Evolutionary conservation across 1,140 invertebrate genomes (phyloP).

Genomic region (Lasioglossum baleicum): DNA sequence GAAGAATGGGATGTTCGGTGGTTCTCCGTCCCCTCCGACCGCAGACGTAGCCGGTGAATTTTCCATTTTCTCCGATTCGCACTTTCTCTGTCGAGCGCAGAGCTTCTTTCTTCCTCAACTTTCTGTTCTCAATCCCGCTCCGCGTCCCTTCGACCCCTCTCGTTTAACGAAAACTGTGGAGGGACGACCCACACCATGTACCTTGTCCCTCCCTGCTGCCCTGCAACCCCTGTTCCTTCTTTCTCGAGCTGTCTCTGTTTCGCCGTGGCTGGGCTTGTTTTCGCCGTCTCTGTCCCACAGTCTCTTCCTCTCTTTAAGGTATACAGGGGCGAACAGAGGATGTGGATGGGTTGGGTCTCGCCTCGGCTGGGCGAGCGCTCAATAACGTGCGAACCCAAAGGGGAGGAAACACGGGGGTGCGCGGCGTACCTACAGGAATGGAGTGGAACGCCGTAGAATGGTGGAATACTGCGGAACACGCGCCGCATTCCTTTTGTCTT

Average conservation of each 20-base stretch:
- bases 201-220: conserved; percentile 32
- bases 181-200: conserved; percentile 40
- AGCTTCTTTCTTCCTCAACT: conserved; percentile 29
- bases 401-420: conserved; percentile 75
- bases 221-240: background rate
- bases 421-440: conserved; percentile 70
- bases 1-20: conserved; percentile 73
- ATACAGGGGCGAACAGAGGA: conserved; percentile 72
- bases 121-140: conserved; percentile 29
- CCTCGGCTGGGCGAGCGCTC: conserved; percentile 80
- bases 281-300: conserved; percentile 34
- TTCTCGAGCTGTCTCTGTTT: conserved; percentile 27
- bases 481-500: conserved; percentile 49
- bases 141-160: conserved; percentile 34
- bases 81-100: conserved; percentile 45
- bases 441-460: conserved; percentile 69
- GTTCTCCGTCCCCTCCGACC: conserved; percentile 56
- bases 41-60: conserved; percentile 65
- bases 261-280: conserved; percentile 5
- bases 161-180: conserved; percentile 62
- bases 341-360: conserved; percentile 78
- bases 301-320: conserved; percentile 61
- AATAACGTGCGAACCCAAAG: conserved; percentile 81
- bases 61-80: conserved; percentile 72
- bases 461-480: conserved; percentile 68